Evolutionary conservation across 2,888 invertebrate genomes (phyloP).

Genomic region (Synergus gifuensis): DNA sequence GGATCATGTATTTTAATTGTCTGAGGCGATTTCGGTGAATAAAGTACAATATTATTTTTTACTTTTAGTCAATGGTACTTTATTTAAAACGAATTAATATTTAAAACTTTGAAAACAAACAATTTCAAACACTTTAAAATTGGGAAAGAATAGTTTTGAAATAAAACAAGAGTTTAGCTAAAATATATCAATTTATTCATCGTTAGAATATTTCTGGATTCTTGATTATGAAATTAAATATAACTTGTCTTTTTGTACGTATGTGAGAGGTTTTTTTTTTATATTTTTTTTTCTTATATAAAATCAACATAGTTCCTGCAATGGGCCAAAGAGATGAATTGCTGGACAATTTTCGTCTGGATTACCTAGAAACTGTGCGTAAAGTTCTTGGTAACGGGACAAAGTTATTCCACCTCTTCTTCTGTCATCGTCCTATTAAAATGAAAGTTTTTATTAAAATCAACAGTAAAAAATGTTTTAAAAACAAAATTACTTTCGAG

Average conservation of each 20-base stretch:
- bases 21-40: background rate
- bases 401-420: constrained; percentile 88
- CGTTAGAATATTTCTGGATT: constrained; percentile 8
- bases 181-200: constrained; percentile 35
- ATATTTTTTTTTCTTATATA: constrained; percentile 2
- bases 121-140: too few relatives aligned
- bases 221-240: constrained; percentile 25
- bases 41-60: constrained; percentile 24
- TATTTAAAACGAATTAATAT: too few relatives aligned
- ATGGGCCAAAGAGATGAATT: constrained; percentile 88
- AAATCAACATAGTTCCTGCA: constrained; percentile 79
- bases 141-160: background rate
- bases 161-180: constrained; percentile 28
- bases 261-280: background rate
- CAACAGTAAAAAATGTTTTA: constrained; percentile 17
- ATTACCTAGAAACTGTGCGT: constrained; percentile 90
- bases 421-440: constrained; percentile 88
- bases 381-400: constrained; percentile 89
- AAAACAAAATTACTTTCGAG: constrained; percentile 7
- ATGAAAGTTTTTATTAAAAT: constrained; percentile 30
- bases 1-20: background rate
- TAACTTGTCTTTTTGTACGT: constrained; percentile 36
- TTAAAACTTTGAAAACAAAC: too few relatives aligned
- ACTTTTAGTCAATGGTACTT: background rate
- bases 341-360: constrained; percentile 86